Evolutionary conservation across 2,797 vertebrate species (phyloP).

Genomic region (Lagocephalus sceleratus): DNA sequence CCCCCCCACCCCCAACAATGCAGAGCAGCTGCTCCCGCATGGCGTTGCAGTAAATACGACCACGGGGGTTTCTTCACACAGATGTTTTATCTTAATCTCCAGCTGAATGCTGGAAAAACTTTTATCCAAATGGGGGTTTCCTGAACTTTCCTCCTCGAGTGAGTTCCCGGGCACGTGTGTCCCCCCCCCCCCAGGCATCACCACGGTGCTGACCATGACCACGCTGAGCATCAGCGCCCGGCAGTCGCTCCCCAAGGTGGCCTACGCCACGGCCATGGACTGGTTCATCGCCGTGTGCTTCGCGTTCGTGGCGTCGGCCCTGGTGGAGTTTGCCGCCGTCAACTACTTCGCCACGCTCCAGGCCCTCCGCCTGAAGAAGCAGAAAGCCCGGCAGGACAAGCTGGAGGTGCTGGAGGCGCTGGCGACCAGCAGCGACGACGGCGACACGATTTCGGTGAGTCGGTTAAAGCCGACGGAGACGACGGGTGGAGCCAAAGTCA

Average conservation of each 20-base stretch:
- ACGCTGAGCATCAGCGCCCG: slow-evolving; percentile 97
- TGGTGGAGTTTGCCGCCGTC: slow-evolving; percentile 95
- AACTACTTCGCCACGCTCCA: slow-evolving; percentile 94
- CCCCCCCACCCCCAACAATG: slow-evolving; percentile 4
- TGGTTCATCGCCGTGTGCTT: slow-evolving; percentile 99
- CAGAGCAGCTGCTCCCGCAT: no score
- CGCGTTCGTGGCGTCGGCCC: slow-evolving; percentile 94
- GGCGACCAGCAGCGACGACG: slow-evolving; percentile 76
- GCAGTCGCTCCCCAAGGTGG: slow-evolving; percentile 94
- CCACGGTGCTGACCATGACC: slow-evolving; percentile 98
- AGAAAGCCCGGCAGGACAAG: slow-evolving; percentile 71
- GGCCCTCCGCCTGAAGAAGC: slow-evolving; percentile 75
- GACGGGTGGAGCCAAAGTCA: no score
- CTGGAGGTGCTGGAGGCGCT: slow-evolving; percentile 79
- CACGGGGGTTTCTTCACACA: no score
- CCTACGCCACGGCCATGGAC: slow-evolving; percentile 98
- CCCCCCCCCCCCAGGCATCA: slow-evolving; percentile 80
- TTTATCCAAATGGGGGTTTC: no score
- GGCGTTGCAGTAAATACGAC: no score
- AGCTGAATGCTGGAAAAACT: slow-evolving; percentile 5
- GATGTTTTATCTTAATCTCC: not conserved
- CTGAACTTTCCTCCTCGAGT: no score
- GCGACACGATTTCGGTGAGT: slow-evolving; percentile 67
- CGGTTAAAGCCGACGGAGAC: not conserved
- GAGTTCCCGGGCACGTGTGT: no score